A percentile compares a stretch with the other conserved stretches of the same genome.
Evolutionary conservation across 2,797 vertebrate genomes (phyloP).

Genomic region (Petrocephalus schoutedeni): DNA sequence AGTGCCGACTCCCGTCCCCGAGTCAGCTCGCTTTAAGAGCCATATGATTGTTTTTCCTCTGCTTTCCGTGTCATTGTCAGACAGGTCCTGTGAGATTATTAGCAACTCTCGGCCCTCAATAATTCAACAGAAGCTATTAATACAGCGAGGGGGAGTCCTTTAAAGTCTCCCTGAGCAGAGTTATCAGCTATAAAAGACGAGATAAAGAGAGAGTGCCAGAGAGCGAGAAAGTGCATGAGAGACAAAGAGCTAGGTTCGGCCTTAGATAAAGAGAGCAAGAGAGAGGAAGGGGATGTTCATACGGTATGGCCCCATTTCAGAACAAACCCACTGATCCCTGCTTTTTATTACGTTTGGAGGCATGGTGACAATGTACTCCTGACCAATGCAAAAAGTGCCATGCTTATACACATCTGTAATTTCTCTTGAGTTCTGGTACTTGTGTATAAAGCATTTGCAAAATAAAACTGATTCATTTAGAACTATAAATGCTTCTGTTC

Average conservation of each 20-base stretch:
- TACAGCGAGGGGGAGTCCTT: slow-evolving; percentile 74
- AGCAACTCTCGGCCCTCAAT: slow-evolving; percentile 71
- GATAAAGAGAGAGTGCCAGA: slow-evolving; percentile 48
- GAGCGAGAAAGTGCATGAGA: slow-evolving; percentile 35
- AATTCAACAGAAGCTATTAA: slow-evolving; percentile 77
- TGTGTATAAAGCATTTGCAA: not conserved
- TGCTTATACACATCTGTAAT: not conserved
- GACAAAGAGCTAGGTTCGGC: not conserved
- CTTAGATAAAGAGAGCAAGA: not conserved
- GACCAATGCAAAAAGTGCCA: not conserved
- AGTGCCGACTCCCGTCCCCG: not conserved
- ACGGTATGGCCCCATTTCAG: not conserved
- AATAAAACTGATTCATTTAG: not conserved
- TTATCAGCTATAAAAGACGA: slow-evolving; percentile 65
- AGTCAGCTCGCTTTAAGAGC: slow-evolving; percentile 57
- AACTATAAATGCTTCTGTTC: not conserved
- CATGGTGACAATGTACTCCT: not conserved
- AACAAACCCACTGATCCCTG: not conserved
- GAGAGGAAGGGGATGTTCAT: not conserved
- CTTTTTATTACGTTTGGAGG: not conserved
- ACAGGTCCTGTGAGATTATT: slow-evolving; percentile 73
- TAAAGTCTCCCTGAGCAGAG: slow-evolving; percentile 69
- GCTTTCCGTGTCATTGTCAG: slow-evolving; percentile 72
- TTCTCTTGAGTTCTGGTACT: not conserved
- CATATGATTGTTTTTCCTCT: slow-evolving; percentile 73